Evolutionary conservation across 2,888 invertebrate genomes (phyloP), one percentile per base, ranked within the genome.

Genomic region (Mylabris sibirica): DNA sequence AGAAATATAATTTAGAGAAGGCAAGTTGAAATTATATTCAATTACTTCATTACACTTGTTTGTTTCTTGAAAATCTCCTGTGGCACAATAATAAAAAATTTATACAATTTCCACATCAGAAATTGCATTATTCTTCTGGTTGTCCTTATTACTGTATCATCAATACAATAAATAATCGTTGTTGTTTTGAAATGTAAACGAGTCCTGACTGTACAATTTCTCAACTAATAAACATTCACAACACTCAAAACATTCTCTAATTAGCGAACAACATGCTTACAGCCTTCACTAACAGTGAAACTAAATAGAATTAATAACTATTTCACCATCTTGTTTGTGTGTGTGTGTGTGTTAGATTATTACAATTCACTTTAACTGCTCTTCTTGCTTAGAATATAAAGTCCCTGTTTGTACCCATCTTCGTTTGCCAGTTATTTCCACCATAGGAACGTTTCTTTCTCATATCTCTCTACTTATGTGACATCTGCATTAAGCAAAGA

Each of bases 41-140:
- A 70, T 67, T 70, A 67, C 67, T 57, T 62, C 67, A 64, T 65
- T 70, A 67, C 65, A 70, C 67, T 63, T 67, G 65, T 70, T 67
- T 67, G 41, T 41, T 66, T 59, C 64, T 60, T 61, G 30, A 49
- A 20, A 67, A 41, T 59, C 59, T 30, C 1, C 11, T 8, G 22
- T 24, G 60, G 22, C 24, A 11, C 9, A 5, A 41, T 30, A 30
- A 30, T 8, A 14, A 4, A 14, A 41, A 41, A 14, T 41, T 60
- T n/a, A 60, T 35, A 60, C 26, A 60, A 26, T 60, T 60, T 30
- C 60, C 60, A 17, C 59, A 2, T 22, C n/a, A 57, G 14, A 30
- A 24, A 59, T 20, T 11, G 2, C 17, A 24, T 3, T 20, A n/a
- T 35, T 60, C 1, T 60, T 35, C 5, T 60, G 2, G 12, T 38